Base-by-base conservation (phyloP, 1,140 invertebrate species). In the Solenopsis invicta region DNA sequence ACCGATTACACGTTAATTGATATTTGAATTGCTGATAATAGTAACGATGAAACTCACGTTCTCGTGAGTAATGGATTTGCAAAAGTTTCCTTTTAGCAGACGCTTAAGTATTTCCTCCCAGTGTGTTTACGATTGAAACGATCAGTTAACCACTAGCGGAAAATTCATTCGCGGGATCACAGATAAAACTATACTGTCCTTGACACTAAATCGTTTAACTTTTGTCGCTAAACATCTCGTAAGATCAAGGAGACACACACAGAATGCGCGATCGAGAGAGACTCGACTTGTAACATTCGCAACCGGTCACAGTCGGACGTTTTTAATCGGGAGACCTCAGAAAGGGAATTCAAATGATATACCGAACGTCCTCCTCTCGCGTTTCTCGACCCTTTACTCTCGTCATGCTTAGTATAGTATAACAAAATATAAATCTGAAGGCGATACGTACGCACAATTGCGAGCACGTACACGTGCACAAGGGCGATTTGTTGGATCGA, bases 401-500 rank as follows among this genome's bases (percentile, higher is more conserved):
- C 69, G 4, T 61, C 80, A 54, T 75, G 69, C 54, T 84, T 74
- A 84, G 41, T 84, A 74, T 84, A 84, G 80, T 84, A 84, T 84
- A 84, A 84, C 80, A 84, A 84, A 84, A 84, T 84, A 84, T 84
- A 84, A 84, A 84, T 84, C 80, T 84, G 80, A 84, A 84, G 80
- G 80, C 80, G 80, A 84, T 62, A 75, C 54, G 69, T 84, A 41
- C 67, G 54, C 41, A 56, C 69, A 24, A 75, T 50, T 52, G 52
- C 80, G 80, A 61, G 54, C 69, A 75, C 69, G 80, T 75, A 61
- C 54, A 13, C 54, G 54, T 48, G 41, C 34, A 50, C 54, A 37
- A 37, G 29, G 29, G 41, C 13, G 41, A 45, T 75, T 61, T 56
- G 54, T 75, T 50, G 41, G 41, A 84, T 84, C 69, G 24, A 75